Evolutionary conservation across 2,888 invertebrate species (phyloP).

Genomic region (Taenaris catops): DNA sequence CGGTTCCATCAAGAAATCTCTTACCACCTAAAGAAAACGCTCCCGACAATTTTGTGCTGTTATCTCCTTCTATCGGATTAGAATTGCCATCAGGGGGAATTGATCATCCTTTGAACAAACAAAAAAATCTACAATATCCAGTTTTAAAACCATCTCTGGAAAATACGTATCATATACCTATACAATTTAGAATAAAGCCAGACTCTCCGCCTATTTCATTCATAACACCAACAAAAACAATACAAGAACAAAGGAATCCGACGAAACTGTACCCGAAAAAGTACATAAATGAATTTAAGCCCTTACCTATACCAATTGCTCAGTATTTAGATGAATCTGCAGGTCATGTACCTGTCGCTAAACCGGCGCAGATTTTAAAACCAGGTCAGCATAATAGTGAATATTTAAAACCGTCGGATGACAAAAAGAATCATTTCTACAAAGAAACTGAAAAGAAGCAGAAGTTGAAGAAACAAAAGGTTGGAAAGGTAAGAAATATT

Average conservation of each 20-base stretch:
- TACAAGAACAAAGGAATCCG: slow-evolving; percentile 52
- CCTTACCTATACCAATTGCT: slow-evolving; percentile 58
- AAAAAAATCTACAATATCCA: slow-evolving; percentile 2
- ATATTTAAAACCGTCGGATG: slow-evolving; percentile 40
- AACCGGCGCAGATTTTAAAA: slow-evolving; percentile 56
- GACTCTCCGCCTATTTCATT: slow-evolving; percentile 47
- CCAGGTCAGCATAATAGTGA: slow-evolving; percentile 45
- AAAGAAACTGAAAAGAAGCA: slow-evolving; percentile 75
- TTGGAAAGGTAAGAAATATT: slow-evolving; percentile 18
- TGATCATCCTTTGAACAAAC: slow-evolving; percentile 12
- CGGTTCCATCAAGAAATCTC: slow-evolving; percentile 47
- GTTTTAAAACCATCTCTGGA: slow-evolving; percentile 1
- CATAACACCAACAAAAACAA: slow-evolving; percentile 39
- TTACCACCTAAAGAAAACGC: slow-evolving; percentile 56
- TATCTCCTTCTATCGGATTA: slow-evolving; percentile 61
- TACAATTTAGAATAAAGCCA: slow-evolving; percentile 37
- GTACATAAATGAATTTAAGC: slow-evolving; percentile 68
- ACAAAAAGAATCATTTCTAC: slow-evolving; percentile 58
- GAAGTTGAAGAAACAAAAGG: slow-evolving; percentile 51
- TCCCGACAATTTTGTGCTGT: slow-evolving; percentile 46
- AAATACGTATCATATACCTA: slow-evolving; percentile 45
- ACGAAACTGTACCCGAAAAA: slow-evolving; percentile 81
- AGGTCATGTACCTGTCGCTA: slow-evolving; percentile 60
- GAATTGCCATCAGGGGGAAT: slow-evolving; percentile 43
- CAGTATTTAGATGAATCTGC: slow-evolving; percentile 45